Percentiles rank a stretch among this genome's conserved stretches.
Evolutionary conservation across 2,797 vertebrate genomes (phyloP).

Genomic region (Sciurus vulgaris): DNA sequence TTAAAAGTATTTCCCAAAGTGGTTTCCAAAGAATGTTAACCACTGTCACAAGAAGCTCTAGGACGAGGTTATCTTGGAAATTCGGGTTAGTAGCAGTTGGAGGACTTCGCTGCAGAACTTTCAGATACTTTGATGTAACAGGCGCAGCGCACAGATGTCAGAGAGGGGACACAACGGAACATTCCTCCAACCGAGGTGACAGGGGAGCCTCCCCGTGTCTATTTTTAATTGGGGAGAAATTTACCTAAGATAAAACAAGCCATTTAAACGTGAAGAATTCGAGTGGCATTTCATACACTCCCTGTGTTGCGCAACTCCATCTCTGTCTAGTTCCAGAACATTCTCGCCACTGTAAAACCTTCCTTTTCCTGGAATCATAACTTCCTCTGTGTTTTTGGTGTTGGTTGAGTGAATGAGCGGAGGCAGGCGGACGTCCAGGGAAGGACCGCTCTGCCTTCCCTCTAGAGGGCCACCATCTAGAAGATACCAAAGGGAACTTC

Average conservation of each 20-base stretch:
- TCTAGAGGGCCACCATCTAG: neutral
- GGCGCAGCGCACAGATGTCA: fast-evolving
- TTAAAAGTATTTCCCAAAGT: neutral
- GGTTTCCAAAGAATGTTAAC: neutral
- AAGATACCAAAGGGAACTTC: neutral
- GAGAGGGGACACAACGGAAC: fast-evolving
- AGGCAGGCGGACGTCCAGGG: neutral
- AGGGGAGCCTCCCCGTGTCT: no score
- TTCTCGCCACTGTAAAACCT: neutral
- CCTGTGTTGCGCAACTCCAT: fast-evolving
- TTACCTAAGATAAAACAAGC: neutral
- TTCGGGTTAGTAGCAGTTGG: neutral
- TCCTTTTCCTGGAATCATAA: neutral
- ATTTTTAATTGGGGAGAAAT: neutral
- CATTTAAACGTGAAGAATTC: neutral
- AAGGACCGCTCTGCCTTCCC: neutral
- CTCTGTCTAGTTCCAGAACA: neutral
- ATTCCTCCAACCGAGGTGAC: neutral
- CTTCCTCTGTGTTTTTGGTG: slow-evolving; percentile 10
- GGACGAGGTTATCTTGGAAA: neutral
- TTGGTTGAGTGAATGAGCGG: slow-evolving; percentile 51
- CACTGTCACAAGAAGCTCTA: neutral
- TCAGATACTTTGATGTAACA: neutral
- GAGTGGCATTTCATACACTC: neutral
- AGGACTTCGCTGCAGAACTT: neutral